phyloP scores from a whole-genome alignment of 2,797 vertebrate species.

The Tarsius wallacei region DNA sequence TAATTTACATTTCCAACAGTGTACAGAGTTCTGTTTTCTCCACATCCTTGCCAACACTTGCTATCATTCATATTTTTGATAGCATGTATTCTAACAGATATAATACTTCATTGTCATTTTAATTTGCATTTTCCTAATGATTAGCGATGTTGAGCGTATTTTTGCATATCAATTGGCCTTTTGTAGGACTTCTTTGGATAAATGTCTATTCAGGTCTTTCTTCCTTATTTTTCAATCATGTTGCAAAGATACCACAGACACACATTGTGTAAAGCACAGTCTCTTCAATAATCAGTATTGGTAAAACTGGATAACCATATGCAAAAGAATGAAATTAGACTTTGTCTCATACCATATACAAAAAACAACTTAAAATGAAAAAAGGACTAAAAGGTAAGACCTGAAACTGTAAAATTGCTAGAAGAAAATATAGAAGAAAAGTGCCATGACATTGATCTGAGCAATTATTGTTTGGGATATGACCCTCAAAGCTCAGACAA shows the following conservation, averaged over 20 bases:
- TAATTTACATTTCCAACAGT: neutral
- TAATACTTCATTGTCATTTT: neutral
- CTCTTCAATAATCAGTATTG: neutral
- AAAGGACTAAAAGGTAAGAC: neutral
- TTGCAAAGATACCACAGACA: neutral
- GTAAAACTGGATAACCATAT: rapidly evolving
- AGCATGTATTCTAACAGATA: neutral
- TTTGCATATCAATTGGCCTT: neutral
- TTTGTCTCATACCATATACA: neutral
- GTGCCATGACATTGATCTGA: neutral
- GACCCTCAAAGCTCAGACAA: neutral
- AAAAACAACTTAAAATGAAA: neutral
- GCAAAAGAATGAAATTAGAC: neutral
- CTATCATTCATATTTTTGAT: no score
- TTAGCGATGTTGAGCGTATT: no score
- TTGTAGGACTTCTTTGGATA: neutral
- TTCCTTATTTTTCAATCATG: neutral
- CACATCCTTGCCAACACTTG: no score
- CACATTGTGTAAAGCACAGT: neutral
- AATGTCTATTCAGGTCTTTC: neutral
- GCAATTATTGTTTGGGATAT: neutral
- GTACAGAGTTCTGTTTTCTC: no score
- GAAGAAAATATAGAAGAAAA: neutral
- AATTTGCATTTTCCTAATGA: neutral
- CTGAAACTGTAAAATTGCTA: neutral